A percentile compares a stretch with the other conserved stretches of the same genome.
Evolutionary conservation across 2,797 vertebrate species (phyloP).

Genomic region (Urosaurus nigricauda): DNA sequence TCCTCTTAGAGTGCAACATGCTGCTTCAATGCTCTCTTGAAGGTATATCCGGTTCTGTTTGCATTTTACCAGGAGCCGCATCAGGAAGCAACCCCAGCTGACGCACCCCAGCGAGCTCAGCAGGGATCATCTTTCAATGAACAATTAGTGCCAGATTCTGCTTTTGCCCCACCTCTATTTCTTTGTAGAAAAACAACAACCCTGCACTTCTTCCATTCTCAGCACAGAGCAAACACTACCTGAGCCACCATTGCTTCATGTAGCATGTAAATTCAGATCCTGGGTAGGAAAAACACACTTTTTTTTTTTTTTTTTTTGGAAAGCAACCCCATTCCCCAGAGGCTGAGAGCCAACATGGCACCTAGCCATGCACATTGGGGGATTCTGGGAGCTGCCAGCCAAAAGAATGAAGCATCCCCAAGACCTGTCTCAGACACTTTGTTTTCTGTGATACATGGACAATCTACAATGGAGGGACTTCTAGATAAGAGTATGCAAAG

Average conservation of each 20-base stretch:
- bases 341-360: too few relatives aligned
- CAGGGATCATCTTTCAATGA: constrained; percentile 29
- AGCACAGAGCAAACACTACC: background rate
- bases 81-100: constrained; percentile 16
- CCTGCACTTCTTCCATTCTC: background rate
- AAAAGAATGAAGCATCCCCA: too few relatives aligned
- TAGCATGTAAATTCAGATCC: background rate
- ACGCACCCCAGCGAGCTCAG: background rate
- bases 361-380: too few relatives aligned
- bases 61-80: constrained; percentile 14
- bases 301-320: too few relatives aligned
- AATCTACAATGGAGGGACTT: too few relatives aligned
- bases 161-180: constrained; percentile 4
- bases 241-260: background rate
- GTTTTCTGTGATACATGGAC: too few relatives aligned
- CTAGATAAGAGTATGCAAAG: too few relatives aligned
- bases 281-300: too few relatives aligned
- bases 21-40: background rate
- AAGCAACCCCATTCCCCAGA: too few relatives aligned
- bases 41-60: background rate
- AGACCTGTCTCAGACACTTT: too few relatives aligned
- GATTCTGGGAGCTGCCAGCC: too few relatives aligned
- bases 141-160: constrained; percentile 15
- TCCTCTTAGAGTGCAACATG: background rate
- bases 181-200: too few relatives aligned